phyloP scores from a whole-genome alignment of 2,113 vertebrate genomes.

The Nibea albiflora region DNA sequence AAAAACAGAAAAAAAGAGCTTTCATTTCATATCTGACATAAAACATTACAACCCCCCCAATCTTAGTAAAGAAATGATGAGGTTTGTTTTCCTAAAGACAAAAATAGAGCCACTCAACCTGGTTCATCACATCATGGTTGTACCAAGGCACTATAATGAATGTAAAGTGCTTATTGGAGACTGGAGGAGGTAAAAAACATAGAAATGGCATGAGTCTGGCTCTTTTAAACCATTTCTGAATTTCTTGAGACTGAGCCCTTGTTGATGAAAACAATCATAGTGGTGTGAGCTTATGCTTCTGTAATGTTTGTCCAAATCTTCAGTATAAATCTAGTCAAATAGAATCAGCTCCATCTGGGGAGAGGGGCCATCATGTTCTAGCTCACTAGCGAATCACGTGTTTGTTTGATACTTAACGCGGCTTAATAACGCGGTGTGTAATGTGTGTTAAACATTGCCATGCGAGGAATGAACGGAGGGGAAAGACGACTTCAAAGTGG shows the following conservation, averaged over 20 bases:
- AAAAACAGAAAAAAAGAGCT: constrained; percentile 30
- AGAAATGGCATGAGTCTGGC: constrained; percentile 7
- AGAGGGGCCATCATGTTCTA: constrained; percentile 12
- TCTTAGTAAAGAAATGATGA: neutral
- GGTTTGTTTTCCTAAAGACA: constrained; percentile 26
- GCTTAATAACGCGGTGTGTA: constrained; percentile 26
- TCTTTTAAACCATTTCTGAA: constrained; percentile 28
- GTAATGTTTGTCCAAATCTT: constrained; percentile 14
- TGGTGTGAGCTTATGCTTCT: constrained; percentile 14
- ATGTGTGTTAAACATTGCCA: constrained; percentile 28
- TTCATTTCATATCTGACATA: constrained; percentile 42
- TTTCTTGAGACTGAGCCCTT: constrained; percentile 60
- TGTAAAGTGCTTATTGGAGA: constrained; percentile 72
- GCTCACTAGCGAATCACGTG: constrained; percentile 18
- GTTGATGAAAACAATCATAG: constrained; percentile 55
- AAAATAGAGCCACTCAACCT: constrained; percentile 25
- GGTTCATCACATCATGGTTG: constrained; percentile 37
- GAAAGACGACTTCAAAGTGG: constrained; percentile 24
- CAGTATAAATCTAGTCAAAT: constrained; percentile 15
- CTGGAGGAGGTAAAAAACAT: constrained; percentile 31
- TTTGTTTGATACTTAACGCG: constrained; percentile 30
- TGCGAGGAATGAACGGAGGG: constrained; percentile 15
- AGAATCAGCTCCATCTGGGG: constrained; percentile 5
- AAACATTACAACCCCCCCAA: neutral
- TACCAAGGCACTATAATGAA: constrained; percentile 79